phyloP scores from a whole-genome alignment of 2,888 invertebrate species.

The Muscina levida region DNA sequence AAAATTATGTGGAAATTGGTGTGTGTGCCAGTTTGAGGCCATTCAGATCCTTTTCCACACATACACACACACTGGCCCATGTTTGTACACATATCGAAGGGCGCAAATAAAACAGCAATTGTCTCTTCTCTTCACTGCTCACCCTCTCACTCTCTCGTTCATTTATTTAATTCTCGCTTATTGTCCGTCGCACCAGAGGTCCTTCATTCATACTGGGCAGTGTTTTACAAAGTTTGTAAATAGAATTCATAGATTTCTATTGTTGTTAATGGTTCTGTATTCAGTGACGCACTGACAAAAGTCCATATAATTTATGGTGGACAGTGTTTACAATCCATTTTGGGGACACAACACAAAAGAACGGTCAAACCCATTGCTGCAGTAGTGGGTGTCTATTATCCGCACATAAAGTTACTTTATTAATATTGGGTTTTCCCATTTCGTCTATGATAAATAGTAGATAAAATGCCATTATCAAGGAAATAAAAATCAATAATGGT shows the following conservation, averaged over 20 bases:
- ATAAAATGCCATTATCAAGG: constrained; percentile 5
- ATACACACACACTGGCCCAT: constrained; percentile 18
- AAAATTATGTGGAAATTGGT: constrained; percentile 44
- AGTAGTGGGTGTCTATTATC: constrained; percentile 32
- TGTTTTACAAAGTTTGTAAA: constrained; percentile 37
- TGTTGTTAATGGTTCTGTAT: constrained; percentile 40
- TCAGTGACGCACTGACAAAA: constrained; percentile 19
- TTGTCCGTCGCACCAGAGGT: constrained; percentile 4
- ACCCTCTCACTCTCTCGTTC: background rate
- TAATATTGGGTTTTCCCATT: constrained; percentile 20
- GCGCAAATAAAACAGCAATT: constrained; percentile 39
- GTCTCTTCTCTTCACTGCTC: background rate
- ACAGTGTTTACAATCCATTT: constrained; percentile 19
- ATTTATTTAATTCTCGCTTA: background rate
- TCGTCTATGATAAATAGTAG: background rate
- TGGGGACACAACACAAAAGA: background rate
- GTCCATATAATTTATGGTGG: constrained; percentile 40
- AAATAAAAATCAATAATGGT: constrained; percentile 26
- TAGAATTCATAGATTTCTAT: constrained; percentile 32
- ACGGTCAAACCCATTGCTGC: background rate
- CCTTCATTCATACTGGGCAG: no score
- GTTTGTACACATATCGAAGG: constrained; percentile 46
- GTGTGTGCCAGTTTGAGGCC: constrained; percentile 4
- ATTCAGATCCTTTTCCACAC: constrained; percentile 16
- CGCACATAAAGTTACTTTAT: constrained; percentile 41